Base-by-base conservation (phyloP, 2,888 invertebrate genomes). In the Drosophila aldrichi region DNA sequence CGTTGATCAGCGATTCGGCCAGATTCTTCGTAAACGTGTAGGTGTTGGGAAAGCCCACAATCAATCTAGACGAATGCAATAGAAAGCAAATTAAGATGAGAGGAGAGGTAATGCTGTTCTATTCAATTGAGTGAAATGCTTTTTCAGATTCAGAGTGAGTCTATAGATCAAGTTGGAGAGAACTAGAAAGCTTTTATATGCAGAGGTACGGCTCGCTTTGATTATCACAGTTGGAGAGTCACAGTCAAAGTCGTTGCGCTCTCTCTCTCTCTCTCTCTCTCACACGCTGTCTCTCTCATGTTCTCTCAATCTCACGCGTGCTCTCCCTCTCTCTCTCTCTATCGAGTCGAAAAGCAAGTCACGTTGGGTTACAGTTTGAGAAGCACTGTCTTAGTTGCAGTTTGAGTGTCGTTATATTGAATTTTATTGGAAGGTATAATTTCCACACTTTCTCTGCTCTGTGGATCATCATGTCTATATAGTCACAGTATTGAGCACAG, bases 11-110 rank as follows among this genome's bases (percentile, higher is more conserved):
- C 60, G 96, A 95, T 84, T 98, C 98, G 0, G 97, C 97, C 74
- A 98, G 90, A 70, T 96, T 96, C 92, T 99, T 98, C 0, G 97
- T 96, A 90, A 97, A 97, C 0, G 97, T 96, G 90, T 98, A 99
- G 0, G 98, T 98, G 89, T 98, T 98, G 0, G 98, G 98, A 20
- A 92, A 91, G 25, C 92, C 92, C 12, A 79, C 63, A 52, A 80
- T 89, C 10, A 91, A 32, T 58, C 91, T 91, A 36, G 16, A 18
- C 14, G 9, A 36, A 34, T 16, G 41, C 18, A 18, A 14, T 3
- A n/a, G 25, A 29, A 10, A 32, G 16, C 9, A 32, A 5, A 20
- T 14, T n/a, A 29, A 29, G 20, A n/a, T n/a, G 3, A 38, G 36
- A 0, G 12, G 2, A 8, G 16, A 8, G 16, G 22, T 22, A 16